Evolutionary conservation across 1,140 invertebrate species (phyloP).

Genomic region (Brachionus asplanchnoidis): DNA sequence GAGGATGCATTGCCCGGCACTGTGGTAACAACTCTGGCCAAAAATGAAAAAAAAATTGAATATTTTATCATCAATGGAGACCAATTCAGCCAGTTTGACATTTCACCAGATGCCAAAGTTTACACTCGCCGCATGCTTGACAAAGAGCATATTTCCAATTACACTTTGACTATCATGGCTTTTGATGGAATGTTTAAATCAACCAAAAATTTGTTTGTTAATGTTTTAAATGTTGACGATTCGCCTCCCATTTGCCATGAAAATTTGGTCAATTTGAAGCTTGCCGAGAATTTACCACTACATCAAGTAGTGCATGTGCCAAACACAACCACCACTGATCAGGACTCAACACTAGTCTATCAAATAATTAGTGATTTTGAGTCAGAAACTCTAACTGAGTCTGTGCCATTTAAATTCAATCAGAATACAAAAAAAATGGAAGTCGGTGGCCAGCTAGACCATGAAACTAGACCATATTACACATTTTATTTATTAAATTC

Average conservation of each 20-base stretch:
- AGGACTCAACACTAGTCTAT: not conserved
- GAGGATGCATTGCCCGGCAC: constrained; percentile 26
- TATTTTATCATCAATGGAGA: constrained; percentile 20
- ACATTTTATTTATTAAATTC: not conserved
- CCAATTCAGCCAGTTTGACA: not conserved
- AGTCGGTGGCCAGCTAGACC: not conserved
- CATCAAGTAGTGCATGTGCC: not conserved
- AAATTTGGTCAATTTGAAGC: not conserved
- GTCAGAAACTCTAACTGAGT: not conserved
- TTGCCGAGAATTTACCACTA: not conserved
- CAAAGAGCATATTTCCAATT: not conserved
- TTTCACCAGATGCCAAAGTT: constrained; percentile 23
- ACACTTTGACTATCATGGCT: not conserved
- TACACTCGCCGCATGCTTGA: constrained; percentile 15
- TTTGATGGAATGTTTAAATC: constrained; percentile 28
- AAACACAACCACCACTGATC: not conserved
- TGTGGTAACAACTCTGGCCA: not conserved
- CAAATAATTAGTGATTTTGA: not conserved
- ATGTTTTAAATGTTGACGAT: constrained; percentile 22
- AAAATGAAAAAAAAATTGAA: not conserved
- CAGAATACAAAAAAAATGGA: not conserved
- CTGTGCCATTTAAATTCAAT: not conserved
- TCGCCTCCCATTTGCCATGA: not conserved
- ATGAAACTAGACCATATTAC: not conserved
- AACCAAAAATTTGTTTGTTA: not conserved